Evolutionary conservation across 1,140 invertebrate genomes (phyloP), one percentile per base, ranked within the genome.

Genomic region (Coenobita brevimanus): DNA sequence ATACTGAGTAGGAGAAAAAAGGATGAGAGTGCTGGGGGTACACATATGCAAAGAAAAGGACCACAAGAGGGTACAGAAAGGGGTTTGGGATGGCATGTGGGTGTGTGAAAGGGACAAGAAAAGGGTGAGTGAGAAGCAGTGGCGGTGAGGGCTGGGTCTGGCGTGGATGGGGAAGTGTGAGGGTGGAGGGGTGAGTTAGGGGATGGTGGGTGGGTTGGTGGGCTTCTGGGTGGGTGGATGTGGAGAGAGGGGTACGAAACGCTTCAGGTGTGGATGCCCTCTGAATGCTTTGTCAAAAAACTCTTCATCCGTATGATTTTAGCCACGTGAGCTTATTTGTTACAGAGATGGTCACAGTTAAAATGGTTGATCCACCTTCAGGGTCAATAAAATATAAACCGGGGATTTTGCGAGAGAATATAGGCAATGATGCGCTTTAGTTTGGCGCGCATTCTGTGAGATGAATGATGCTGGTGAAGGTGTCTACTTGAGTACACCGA

Each of bases 361-460:
- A 10, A 24, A 43, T 24, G 21, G 21, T 15, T 43, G 27, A 43
- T 76, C 24, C 73, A 8, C 15, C n/a, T 0, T 3, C 27, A 27
- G 46, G 38, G n/a, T 76, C 73, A 38, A 46, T 24, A 24, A 30
- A 43, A 33, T 43, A 36, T 43, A 43, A 43, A 76, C 41, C 10
- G 24, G 73, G 43, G 73, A 71, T 50, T 50, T 50, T 50, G 46
- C 46, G 69, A 21, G 17, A 54, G 33, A 30, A 36, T 38, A 82
- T 15, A 50, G 80, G 54, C 62, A 82, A 67, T 71, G 80, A 71
- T 69, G 64, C 62, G 80, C 80, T 82, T 62, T 43, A 69, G 80
- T 82, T 82, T 69, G 60, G 79, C 78, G 79, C 79, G 79, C 79
- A 82, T 82, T 82, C 60, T 67, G n/a, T 3, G 33, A 38, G 79